phyloP scores from a whole-genome alignment of 1,140 invertebrate genomes.

The Gryllus bimaculatus region DNA sequence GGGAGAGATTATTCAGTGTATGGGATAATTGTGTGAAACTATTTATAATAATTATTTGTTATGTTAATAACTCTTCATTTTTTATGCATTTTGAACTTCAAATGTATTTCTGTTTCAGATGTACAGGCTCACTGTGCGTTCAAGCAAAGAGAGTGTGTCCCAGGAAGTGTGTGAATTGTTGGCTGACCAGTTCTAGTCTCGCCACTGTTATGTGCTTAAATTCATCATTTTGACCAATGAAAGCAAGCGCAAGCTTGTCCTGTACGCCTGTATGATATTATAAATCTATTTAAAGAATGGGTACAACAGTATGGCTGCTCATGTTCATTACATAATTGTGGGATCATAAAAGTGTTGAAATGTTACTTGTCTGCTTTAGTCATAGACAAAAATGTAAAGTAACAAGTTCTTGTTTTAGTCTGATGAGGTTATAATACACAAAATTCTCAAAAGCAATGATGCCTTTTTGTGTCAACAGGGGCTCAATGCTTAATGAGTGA shows the following conservation, averaged over 20 bases:
- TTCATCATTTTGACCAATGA: not conserved
- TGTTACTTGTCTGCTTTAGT: constrained; percentile 4
- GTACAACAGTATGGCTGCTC: not conserved
- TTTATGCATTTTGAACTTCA: not conserved
- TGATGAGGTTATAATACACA: not conserved
- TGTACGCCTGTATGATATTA: not conserved
- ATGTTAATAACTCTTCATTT: not conserved
- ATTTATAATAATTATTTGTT: not conserved
- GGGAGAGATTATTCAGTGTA: too few species aligned
- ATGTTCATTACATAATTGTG: not conserved
- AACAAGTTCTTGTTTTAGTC: not conserved
- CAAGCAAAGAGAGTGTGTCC: constrained; percentile 91
- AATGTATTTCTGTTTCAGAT: constrained; percentile 59
- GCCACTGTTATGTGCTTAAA: constrained; percentile 1
- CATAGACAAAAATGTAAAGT: not conserved
- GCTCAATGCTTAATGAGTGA: not conserved
- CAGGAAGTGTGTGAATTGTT: constrained; percentile 80
- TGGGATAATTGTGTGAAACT: too few species aligned
- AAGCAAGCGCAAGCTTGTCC: not conserved
- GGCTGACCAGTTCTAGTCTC: constrained; percentile 66
- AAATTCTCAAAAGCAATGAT: not conserved
- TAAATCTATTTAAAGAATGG: constrained; percentile 6
- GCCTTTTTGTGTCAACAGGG: not conserved
- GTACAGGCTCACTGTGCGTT: constrained; percentile 93
- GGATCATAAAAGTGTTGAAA: not conserved